Conservation (phyloP, 2,888 invertebrate species). For the Perizoma affinitatum region DNA sequence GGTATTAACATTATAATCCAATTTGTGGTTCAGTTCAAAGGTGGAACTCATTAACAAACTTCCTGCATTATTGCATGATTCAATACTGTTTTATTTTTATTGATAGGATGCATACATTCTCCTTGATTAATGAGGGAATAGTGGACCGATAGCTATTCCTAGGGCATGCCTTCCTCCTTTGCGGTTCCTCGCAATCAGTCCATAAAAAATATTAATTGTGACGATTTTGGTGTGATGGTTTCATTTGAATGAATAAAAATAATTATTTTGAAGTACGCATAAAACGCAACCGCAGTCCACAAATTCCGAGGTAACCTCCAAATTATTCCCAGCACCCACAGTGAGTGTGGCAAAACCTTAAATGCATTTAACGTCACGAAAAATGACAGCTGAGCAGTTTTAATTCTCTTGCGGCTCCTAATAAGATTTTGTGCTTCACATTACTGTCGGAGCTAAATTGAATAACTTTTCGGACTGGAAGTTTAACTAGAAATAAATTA, state of each 20-base stretch:
- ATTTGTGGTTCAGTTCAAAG: slow-evolving; percentile 70
- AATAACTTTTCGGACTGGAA: slow-evolving; percentile 51
- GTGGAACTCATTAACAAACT: slow-evolving; percentile 78
- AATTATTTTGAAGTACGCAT: no score
- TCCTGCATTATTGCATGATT: slow-evolving; percentile 77
- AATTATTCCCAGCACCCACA: no score
- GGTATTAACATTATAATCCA: slow-evolving; percentile 82
- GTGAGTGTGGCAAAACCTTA: slow-evolving; percentile 22
- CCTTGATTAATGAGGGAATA: no score
- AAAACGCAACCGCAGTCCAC: no score
- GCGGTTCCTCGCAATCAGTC: no score
- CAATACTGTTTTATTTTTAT: slow-evolving; percentile 27
- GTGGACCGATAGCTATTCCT: no score
- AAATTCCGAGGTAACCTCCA: no score
- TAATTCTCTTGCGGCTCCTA: slow-evolving; percentile 53
- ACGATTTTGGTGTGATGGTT: no score
- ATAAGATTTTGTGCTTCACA: slow-evolving; percentile 63
- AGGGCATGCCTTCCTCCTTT: no score
- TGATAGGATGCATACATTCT: background rate
- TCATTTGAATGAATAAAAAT: no score
- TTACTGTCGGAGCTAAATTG: slow-evolving; percentile 66
- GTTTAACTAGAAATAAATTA: slow-evolving; percentile 33
- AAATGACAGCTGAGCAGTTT: slow-evolving; percentile 52
- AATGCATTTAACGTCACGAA: slow-evolving; percentile 68
- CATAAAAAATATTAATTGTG: no score